Evolutionary conservation across 2,888 invertebrate species (phyloP).

Genomic region (Carterocephalus palaemon): DNA sequence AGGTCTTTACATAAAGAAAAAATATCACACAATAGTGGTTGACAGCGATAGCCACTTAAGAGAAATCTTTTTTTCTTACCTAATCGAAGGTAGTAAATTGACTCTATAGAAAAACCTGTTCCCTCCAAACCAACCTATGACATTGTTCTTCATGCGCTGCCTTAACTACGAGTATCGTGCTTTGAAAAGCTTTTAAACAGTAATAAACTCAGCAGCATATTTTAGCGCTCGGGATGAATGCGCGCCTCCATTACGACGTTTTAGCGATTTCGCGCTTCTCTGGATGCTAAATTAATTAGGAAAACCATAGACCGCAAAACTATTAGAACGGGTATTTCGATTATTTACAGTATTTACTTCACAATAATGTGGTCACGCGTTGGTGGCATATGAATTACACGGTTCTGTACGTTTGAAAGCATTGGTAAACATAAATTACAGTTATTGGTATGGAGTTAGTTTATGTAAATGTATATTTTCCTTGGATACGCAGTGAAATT

Average conservation of each 20-base stretch:
- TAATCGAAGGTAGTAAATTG: neutral
- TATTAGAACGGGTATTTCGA: constrained; percentile 30
- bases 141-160: neutral
- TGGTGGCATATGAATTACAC: neutral
- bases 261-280: constrained; percentile 36
- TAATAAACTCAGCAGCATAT: constrained; percentile 8
- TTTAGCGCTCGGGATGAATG: constrained; percentile 11
- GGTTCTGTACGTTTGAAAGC: neutral
- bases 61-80: neutral
- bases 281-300: constrained; percentile 38
- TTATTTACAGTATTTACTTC: too few species aligned
- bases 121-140: neutral
- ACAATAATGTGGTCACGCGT: too few species aligned
- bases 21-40: too few species aligned
- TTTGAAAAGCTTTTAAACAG: constrained; percentile 11
- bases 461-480: neutral
- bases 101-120: neutral
- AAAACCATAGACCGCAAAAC: constrained; percentile 29
- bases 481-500: neutral
- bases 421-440: neutral
- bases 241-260: constrained; percentile 40
- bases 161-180: neutral
- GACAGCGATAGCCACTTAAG: too few species aligned
- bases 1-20: too few species aligned
- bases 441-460: neutral